Evolutionary conservation across 2,888 invertebrate genomes (phyloP).

Genomic region (Punctoribates punctum): DNA sequence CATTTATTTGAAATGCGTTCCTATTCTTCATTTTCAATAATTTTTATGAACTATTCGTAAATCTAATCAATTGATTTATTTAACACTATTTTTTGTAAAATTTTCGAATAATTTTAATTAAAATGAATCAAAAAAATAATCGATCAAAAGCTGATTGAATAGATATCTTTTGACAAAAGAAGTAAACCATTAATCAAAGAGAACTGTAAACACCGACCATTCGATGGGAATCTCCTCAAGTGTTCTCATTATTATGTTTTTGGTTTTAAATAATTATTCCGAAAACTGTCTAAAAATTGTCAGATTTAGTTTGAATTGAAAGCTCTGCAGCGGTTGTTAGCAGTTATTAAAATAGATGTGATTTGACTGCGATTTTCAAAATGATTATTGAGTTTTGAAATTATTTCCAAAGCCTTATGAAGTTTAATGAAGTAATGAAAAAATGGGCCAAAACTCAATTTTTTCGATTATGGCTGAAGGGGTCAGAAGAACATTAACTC

Average conservation of each 20-base stretch:
- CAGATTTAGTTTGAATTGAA: too few species aligned
- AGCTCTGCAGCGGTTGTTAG: too few species aligned
- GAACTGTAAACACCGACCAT: too few species aligned
- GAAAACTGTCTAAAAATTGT: too few species aligned
- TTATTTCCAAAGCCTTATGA: background rate
- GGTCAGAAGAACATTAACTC: slow-evolving; percentile 9
- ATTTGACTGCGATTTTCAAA: background rate
- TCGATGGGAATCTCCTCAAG: too few species aligned
- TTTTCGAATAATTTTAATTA: background rate
- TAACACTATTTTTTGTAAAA: background rate
- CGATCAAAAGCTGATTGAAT: too few species aligned
- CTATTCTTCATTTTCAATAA: background rate
- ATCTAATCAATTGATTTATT: background rate
- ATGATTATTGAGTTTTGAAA: background rate
- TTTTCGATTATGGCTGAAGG: slow-evolving; percentile 1
- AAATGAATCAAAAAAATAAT: background rate
- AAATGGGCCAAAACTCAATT: slow-evolving; percentile 23
- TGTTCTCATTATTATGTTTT: too few species aligned
- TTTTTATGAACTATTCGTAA: background rate
- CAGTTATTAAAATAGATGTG: too few species aligned
- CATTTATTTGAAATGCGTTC: background rate
- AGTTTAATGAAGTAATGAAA: background rate
- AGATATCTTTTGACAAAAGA: too few species aligned
- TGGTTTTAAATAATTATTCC: too few species aligned
- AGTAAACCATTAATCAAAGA: too few species aligned